Conservation (phyloP, 2,113 vertebrate species). For the Neodon shergylaensis region DNA sequence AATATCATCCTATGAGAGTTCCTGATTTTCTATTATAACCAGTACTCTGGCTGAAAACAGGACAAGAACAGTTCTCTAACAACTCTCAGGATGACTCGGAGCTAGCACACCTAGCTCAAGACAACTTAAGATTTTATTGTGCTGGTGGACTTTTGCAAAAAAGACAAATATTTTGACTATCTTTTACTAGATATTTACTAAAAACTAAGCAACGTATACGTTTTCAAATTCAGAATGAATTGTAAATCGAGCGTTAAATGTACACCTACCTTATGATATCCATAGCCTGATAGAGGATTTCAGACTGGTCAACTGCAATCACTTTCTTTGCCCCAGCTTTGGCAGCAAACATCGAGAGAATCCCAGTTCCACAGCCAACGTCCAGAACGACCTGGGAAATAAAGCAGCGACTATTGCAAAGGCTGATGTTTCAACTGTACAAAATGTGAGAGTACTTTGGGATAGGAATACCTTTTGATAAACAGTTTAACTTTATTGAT, state of each 20-base stretch:
- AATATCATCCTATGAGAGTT: neutral
- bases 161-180: constrained; percentile 12
- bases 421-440: neutral
- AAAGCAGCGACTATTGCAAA: neutral
- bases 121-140: constrained; percentile 38
- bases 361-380: constrained; percentile 98
- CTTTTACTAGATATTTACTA: neutral
- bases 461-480: neutral
- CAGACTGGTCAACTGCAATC: constrained; percentile 96
- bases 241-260: constrained; percentile 44
- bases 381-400: constrained; percentile 93
- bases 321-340: constrained; percentile 93
- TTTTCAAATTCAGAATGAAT: constrained; percentile 37
- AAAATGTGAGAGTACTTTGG: neutral
- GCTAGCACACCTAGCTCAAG: neutral
- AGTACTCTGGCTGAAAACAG: neutral
- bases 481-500: neutral
- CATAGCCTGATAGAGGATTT: constrained; percentile 98
- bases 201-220: constrained; percentile 20
- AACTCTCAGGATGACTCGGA: neutral
- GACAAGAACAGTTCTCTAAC: constrained; percentile 18
- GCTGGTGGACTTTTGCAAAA: constrained; percentile 25
- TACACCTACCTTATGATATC: constrained; percentile 94
- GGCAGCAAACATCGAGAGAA: constrained; percentile 98
- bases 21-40: constrained; percentile 21